phyloP scores from a whole-genome alignment of 2,888 invertebrate genomes.

The Lamellibrachia satsuma region DNA sequence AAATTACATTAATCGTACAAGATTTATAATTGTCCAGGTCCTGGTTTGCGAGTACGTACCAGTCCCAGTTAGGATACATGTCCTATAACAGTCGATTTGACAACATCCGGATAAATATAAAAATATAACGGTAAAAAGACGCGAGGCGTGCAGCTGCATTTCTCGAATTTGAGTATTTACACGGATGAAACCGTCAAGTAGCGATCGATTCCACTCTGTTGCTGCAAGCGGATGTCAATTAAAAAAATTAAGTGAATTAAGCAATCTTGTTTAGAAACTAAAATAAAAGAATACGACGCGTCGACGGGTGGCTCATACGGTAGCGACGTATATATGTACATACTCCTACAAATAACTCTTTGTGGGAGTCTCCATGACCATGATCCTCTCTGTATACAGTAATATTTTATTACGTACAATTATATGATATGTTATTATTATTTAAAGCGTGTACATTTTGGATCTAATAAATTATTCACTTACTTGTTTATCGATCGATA shows the following conservation, averaged over 20 bases:
- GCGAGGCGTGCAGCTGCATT: not conserved
- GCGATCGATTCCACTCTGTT: not conserved
- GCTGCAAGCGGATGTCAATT: not conserved
- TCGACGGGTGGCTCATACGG: no score
- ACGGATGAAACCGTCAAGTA: not conserved
- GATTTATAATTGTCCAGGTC: not conserved
- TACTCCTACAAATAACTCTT: no score
- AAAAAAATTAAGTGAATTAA: not conserved
- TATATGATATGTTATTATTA: no score
- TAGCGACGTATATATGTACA: no score
- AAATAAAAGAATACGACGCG: not conserved
- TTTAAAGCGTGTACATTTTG: no score
- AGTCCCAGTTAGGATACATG: not conserved
- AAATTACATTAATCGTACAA: not conserved
- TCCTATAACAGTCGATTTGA: not conserved
- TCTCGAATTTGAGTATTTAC: not conserved
- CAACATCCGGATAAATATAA: constrained; percentile 13
- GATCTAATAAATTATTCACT: no score
- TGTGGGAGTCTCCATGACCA: no score
- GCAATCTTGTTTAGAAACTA: not conserved
- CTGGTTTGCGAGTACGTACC: not conserved
- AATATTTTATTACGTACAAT: no score
- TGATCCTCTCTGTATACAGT: no score
- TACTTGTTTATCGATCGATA: no score
- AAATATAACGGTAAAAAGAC: not conserved